A percentile compares a stretch with the other conserved stretches of the same genome.
These are phyloP conservation scores for Deilephila elpenor DNA, from an alignment of 2,888 invertebrate genomes.

Conservation along the genomic window DNA sequence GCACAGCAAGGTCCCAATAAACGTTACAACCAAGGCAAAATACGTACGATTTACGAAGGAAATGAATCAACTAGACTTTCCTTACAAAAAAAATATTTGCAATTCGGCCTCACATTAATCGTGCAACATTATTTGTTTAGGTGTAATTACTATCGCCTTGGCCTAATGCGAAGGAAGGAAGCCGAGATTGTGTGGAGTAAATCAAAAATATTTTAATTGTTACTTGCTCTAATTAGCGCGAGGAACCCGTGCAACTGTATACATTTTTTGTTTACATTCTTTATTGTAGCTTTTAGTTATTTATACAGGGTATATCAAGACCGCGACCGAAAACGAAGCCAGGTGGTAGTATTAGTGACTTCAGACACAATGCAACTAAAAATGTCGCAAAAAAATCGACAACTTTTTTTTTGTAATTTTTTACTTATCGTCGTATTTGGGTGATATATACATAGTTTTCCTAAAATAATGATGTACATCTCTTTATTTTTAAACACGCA, in stretches of 20 bases:
- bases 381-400: too few species aligned
- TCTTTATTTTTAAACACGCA: too few species aligned
- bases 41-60: conserved; percentile 21
- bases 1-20: conserved; percentile 10
- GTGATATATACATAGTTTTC: too few species aligned
- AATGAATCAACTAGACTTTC: conserved; percentile 25
- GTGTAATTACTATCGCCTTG: conserved; percentile 30
- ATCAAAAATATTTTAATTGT: conserved; percentile 24
- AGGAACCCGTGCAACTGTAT: not conserved
- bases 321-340: too few species aligned
- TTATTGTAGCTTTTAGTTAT: too few species aligned
- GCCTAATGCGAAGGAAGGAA: conserved; percentile 25
- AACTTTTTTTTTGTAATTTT: too few species aligned
- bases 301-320: too few species aligned
- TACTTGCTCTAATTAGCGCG: conserved; percentile 19
- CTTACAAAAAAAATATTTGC: conserved; percentile 25
- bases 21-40: conserved; percentile 19
- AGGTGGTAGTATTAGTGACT: too few species aligned
- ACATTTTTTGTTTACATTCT: not conserved
- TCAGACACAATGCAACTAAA: too few species aligned
- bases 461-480: too few species aligned
- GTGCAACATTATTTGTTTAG: conserved; percentile 28
- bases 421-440: too few species aligned
- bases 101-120: conserved; percentile 25
- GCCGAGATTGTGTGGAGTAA: conserved; percentile 17